phyloP scores from a whole-genome alignment of 64 coral and sea anemone species.

The Acropora yongei region DNA sequence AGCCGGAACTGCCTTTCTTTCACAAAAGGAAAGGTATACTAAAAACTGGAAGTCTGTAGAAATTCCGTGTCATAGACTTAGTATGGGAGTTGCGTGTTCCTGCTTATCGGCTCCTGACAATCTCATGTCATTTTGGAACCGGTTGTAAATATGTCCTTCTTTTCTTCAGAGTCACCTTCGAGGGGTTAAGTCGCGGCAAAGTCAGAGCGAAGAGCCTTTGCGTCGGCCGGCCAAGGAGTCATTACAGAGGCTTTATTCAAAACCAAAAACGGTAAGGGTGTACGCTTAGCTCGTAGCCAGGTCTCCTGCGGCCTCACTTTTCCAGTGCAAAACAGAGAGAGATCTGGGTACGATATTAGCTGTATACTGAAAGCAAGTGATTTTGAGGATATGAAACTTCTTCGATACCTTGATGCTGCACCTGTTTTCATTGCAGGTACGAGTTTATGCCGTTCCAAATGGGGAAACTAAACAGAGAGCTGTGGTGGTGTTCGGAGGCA shows the following conservation, averaged over 20 bases:
- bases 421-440: slow-evolving; percentile 44
- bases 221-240: slow-evolving; percentile 70
- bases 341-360: too few relatives aligned
- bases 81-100: too few relatives aligned
- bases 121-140: background rate
- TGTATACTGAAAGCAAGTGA: background rate
- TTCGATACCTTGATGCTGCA: background rate
- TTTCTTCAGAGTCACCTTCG: slow-evolving; percentile 61
- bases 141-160: background rate
- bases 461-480: slow-evolving; percentile 67
- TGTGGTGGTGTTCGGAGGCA: slow-evolving; percentile 85
- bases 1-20: too few relatives aligned
- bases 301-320: too few relatives aligned
- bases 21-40: too few relatives aligned
- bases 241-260: slow-evolving; percentile 71
- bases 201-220: slow-evolving; percentile 53
- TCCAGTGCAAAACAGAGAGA: too few relatives aligned
- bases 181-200: slow-evolving; percentile 83
- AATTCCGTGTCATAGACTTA: too few relatives aligned
- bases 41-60: too few relatives aligned
- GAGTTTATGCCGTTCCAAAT: slow-evolving; percentile 84
- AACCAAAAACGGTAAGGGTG: slow-evolving; percentile 81
- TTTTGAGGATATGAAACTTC: too few relatives aligned
- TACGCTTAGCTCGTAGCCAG: background rate
- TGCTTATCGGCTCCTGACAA: too few relatives aligned